Conservation (phyloP, 2,113 vertebrate genomes). For the Peromyscus californicus region DNA sequence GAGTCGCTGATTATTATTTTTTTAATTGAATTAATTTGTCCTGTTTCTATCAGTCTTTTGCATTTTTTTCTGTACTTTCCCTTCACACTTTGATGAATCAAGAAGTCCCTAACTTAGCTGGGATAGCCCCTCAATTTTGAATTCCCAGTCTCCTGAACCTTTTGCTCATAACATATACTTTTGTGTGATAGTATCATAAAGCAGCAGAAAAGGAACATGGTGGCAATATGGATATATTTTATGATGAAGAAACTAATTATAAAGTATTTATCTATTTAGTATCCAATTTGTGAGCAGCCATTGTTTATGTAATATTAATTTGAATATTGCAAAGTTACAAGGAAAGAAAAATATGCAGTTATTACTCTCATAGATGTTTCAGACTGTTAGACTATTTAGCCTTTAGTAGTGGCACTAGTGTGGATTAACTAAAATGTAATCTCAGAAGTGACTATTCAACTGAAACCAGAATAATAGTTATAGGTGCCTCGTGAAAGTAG, state of each 20-base stretch:
- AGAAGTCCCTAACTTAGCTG: not conserved
- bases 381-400: not conserved
- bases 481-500: not conserved
- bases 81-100: not conserved
- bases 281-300: not conserved
- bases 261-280: not conserved
- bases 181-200: not conserved
- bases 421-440: not conserved
- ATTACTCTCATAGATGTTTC: not conserved
- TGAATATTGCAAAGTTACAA: not conserved
- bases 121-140: fast-evolving
- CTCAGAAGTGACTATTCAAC: not conserved
- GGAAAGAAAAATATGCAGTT: not conserved
- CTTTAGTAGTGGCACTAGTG: not conserved
- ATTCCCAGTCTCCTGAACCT: not conserved
- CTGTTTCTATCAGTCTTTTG: not conserved
- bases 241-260: not conserved
- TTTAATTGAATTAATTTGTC: not conserved
- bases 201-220: not conserved
- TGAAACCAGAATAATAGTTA: not conserved
- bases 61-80: not conserved
- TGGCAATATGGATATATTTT: not conserved
- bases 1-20: not conserved
- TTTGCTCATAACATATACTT: not conserved
- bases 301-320: not conserved